These are phyloP conservation scores for Pomatorhinus ruficollis DNA, from an alignment of 2,113 vertebrate genomes.

Conservation along the genomic window DNA sequence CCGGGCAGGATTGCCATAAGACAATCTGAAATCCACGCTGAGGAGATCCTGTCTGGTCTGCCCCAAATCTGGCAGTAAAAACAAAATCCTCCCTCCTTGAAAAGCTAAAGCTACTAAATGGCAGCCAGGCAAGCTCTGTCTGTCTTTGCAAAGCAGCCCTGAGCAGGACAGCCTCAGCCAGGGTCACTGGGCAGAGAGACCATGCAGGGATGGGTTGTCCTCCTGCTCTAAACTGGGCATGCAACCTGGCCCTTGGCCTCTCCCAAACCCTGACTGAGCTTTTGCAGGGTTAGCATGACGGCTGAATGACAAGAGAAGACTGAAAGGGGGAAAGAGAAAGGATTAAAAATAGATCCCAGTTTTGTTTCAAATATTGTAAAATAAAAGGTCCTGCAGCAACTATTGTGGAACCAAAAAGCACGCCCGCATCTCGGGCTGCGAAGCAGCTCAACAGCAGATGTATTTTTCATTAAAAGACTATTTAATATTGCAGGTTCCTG, in stretches of 20 bases:
- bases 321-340: neutral
- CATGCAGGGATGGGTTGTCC: neutral
- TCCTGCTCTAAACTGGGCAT: neutral
- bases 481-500: constrained; percentile 31
- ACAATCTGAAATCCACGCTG: constrained; percentile 1
- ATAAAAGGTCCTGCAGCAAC: constrained; percentile 21
- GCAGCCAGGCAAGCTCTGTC: neutral
- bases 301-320: neutral
- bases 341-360: constrained; percentile 29
- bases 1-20: neutral
- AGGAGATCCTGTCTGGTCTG: neutral
- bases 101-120: neutral
- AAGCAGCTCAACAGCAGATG: neutral
- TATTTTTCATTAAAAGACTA: constrained; percentile 29
- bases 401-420: neutral
- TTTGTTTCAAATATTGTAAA: constrained; percentile 24
- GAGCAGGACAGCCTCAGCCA: neutral
- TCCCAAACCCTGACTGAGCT: neutral
- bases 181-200: neutral
- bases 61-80: neutral
- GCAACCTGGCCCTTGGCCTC: neutral
- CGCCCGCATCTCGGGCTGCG: accelerated
- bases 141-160: neutral
- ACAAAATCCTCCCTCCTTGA: neutral
- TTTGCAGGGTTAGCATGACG: neutral